Base-by-base conservation (phyloP, 2,797 vertebrate species). In the Periparus ater region DNA sequence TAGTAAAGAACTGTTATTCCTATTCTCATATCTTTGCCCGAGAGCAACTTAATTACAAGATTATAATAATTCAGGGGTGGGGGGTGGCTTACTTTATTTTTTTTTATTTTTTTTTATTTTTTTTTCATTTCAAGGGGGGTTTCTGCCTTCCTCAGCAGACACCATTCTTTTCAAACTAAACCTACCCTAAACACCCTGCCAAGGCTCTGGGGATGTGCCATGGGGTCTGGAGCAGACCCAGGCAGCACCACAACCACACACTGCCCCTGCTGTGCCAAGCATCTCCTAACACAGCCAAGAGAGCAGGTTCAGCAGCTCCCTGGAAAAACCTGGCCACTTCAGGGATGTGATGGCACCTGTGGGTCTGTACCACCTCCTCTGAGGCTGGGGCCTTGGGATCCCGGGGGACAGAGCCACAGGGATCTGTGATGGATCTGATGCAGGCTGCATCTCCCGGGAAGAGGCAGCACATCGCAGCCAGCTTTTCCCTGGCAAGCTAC, bases 131-230 rank as follows among this genome's bases (percentile, higher is more conserved):
- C 38, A 40, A 40, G 38, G 38, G 38, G 38, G 13, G 38, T 40
- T 40, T 40, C 38, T 40, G 38, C 38, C 5, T 40, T 40, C 38
- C 38, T 40, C 13, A 40, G 38, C 38, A 40, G 38, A 40, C 38
- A 40, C 38, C 12, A 13, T 13, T 40, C 38, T 40, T 40, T 40
- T 40, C 38, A 40, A 40, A 40, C 38, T 13, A 40, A 40, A 40
- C 38, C 38, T 40, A 40, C 38, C 38, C 38, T 40, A 40, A 40
- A 40, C 38, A 40, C 38, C 38, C 1, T 62, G 75, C 51, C 9
- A 4, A 61, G 78, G n/a, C 27, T 29, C 5, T 0, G 4, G 45
- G 3, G 21, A 47, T 1, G 19, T 1, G 3, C 8, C 9, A 0
- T 0, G 3, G 63, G 13, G 14, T 42, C 47, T 85, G 77, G 70